These are phyloP conservation scores for Agrotis segetum DNA, from an alignment of 2,888 invertebrate genomes.

Conservation along the genomic window DNA sequence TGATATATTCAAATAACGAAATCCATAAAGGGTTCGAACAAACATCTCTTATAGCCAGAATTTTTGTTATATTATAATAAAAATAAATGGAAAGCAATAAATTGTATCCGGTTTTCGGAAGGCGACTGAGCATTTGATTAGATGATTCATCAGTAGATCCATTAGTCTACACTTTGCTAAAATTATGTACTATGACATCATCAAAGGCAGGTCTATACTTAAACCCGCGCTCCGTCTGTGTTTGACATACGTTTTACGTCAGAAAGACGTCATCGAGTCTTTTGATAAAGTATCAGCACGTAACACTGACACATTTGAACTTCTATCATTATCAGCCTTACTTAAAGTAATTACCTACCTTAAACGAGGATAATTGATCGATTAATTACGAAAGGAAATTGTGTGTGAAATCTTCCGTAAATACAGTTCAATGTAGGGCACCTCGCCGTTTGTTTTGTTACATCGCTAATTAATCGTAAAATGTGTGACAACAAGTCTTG, in stretches of 20 bases:
- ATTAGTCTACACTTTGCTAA: conserved; percentile 7
- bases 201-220: conserved; percentile 9
- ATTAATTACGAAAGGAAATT: conserved; percentile 55
- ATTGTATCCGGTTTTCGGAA: background rate
- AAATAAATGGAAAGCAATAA: too few species aligned
- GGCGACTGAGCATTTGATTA: conserved; percentile 12
- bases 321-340: conserved; percentile 38
- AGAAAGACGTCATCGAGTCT: conserved; percentile 20
- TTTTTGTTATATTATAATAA: too few species aligned
- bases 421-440: conserved; percentile 40
- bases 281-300: conserved; percentile 24
- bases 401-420: conserved; percentile 43
- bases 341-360: conserved; percentile 36
- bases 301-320: conserved; percentile 41
- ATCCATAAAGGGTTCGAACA: background rate
- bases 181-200: conserved; percentile 29
- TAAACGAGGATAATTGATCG: conserved; percentile 48
- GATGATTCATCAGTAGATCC: background rate
- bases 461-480: conserved; percentile 33
- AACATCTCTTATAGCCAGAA: background rate
- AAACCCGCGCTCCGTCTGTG: conserved; percentile 8
- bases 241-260: conserved; percentile 30
- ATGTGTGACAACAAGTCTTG: conserved; percentile 21
- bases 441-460: conserved; percentile 23
- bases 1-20: conserved; percentile 17